Evolutionary conservation across 2,797 vertebrate species (phyloP).

Genomic region (Aldrovandia affinis): DNA sequence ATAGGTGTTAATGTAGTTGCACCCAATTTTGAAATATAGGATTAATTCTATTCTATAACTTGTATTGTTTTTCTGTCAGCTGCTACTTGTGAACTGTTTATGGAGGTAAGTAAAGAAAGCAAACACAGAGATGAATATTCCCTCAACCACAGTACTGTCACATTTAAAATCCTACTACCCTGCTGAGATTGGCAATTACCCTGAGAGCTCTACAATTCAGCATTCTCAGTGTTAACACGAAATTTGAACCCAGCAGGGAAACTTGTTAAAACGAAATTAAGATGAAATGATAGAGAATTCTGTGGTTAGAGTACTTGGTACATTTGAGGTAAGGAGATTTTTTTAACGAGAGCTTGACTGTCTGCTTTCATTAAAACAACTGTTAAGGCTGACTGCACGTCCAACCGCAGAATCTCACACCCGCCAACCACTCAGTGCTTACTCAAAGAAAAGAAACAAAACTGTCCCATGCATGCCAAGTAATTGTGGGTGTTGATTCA

Average conservation of each 20-base stretch:
- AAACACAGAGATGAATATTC: background rate
- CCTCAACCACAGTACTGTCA: background rate
- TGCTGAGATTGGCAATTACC: background rate
- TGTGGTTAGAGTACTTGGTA: conserved; percentile 69
- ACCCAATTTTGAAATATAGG: conserved; percentile 1
- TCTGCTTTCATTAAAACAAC: conserved; percentile 78
- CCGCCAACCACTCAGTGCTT: conserved; percentile 59
- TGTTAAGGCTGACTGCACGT: conserved; percentile 72
- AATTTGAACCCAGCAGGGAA: conserved; percentile 75
- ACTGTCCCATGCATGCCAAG: conserved; percentile 52
- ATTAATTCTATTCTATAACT: conserved; percentile 13
- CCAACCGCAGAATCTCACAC: conserved; percentile 75
- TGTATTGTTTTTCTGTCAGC: conserved; percentile 7
- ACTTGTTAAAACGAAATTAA: conserved; percentile 81
- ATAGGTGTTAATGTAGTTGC: conserved; percentile 15
- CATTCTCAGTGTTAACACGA: conserved; percentile 74
- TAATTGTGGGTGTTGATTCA: conserved; percentile 75
- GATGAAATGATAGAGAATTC: conserved; percentile 77
- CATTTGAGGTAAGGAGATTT: conserved; percentile 72
- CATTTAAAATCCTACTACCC: background rate
- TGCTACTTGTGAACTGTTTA: conserved; percentile 9
- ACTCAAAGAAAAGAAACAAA: conserved; percentile 33
- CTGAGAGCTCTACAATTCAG: conserved; percentile 57
- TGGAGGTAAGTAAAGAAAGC: background rate
- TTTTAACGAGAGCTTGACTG: conserved; percentile 77